These are phyloP conservation scores for Sceliomorpha sp. DNA, from an alignment of 2,888 invertebrate species.

Conservation along the genomic window DNA sequence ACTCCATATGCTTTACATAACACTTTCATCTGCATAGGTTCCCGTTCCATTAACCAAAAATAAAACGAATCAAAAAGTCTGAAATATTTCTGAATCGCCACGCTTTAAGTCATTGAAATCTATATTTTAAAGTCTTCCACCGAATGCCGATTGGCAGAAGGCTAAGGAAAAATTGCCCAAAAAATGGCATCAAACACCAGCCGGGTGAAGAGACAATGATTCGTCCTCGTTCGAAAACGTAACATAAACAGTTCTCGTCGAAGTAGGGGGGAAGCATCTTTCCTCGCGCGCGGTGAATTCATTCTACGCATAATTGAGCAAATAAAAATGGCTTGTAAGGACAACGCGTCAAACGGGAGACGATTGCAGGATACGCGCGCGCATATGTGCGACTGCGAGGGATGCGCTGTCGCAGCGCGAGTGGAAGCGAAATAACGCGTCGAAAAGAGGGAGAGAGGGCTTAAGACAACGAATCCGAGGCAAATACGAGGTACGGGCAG, in stretches of 20 bases:
- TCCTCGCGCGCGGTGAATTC: slow-evolving; percentile 23
- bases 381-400: slow-evolving; percentile 27
- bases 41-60: no score
- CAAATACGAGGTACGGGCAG: slow-evolving; percentile 44
- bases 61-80: no score
- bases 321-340: slow-evolving; percentile 50
- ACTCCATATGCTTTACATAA: no score
- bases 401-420: neutral
- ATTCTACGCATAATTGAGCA: slow-evolving; percentile 40
- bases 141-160: no score
- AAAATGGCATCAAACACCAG: no score
- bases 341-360: slow-evolving; percentile 42
- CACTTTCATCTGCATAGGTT: no score
- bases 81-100: no score
- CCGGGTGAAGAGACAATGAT: no score
- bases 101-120: no score
- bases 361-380: slow-evolving; percentile 47
- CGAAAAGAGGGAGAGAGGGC: slow-evolving; percentile 23
- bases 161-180: no score
- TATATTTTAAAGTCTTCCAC: no score
- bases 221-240: no score
- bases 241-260: slow-evolving; percentile 12
- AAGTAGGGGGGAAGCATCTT: slow-evolving; percentile 17
- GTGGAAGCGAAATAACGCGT: slow-evolving; percentile 16
- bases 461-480: slow-evolving; percentile 43